Evolutionary conservation across 2,888 invertebrate species (phyloP).

Genomic region (Ryuthela nishihirai): DNA sequence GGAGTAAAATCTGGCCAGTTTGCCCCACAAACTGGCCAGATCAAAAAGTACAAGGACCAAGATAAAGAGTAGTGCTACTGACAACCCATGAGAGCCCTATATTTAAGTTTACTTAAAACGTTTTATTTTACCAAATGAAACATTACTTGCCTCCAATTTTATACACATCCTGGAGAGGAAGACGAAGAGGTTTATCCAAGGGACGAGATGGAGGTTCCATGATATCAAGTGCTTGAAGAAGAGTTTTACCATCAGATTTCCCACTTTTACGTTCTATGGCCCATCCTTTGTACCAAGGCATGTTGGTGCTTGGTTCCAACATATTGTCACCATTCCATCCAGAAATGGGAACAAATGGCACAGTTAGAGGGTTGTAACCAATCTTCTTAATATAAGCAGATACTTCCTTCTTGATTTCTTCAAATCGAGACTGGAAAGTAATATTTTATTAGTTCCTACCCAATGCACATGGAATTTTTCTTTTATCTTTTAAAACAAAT

Average conservation of each 20-base stretch:
- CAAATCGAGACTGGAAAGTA: conserved; percentile 69
- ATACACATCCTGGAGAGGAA: conserved; percentile 99
- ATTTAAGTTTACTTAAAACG: too few species aligned
- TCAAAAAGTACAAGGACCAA: too few species aligned
- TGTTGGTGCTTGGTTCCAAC: conserved; percentile 91
- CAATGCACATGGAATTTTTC: too few species aligned
- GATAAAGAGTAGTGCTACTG: too few species aligned
- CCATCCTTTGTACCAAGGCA: conserved; percentile 98
- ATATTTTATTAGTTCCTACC: too few species aligned
- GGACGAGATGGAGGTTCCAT: conserved; percentile 93
- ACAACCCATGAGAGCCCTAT: too few species aligned
- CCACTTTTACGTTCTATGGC: conserved; percentile 89
- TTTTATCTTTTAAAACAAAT: too few species aligned
- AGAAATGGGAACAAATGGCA: conserved; percentile 98
- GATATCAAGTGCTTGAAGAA: conserved; percentile 94
- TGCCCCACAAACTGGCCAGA: too few species aligned
- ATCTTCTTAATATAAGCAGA: conserved; percentile 98
- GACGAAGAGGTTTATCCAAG: conserved; percentile 94
- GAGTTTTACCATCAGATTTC: conserved; percentile 88
- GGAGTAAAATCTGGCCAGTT: too few species aligned
- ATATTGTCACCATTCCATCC: conserved; percentile 99
- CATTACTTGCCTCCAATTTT: conserved; percentile 82
- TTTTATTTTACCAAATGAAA: too few species aligned
- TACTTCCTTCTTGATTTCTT: conserved; percentile 99
- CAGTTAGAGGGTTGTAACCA: conserved; percentile 96